Conservation (phyloP, 2,113 vertebrate species). For the Salvelinus fontinalis region DNA sequence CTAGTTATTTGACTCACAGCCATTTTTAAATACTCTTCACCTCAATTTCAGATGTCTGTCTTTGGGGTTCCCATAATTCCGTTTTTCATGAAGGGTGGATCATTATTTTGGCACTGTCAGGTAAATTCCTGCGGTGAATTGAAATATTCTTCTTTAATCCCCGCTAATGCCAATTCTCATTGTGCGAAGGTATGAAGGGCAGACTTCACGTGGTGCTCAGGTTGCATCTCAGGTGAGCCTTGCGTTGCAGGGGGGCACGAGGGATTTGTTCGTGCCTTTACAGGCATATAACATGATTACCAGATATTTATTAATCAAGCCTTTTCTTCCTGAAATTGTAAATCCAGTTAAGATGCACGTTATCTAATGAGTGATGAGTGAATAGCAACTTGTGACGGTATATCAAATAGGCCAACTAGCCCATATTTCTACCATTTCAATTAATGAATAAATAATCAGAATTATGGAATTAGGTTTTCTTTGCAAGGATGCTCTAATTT, state of each 20-base stretch:
- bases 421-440: neutral
- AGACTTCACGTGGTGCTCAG: constrained; percentile 47
- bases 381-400: constrained; percentile 2
- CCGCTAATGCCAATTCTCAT: constrained; percentile 52
- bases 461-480: neutral
- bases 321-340: constrained; percentile 4
- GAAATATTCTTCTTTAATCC: constrained; percentile 65
- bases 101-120: constrained; percentile 61
- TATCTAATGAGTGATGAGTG: constrained; percentile 46
- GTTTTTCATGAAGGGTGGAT: constrained; percentile 38
- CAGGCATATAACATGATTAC: constrained; percentile 63
- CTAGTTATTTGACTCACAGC: constrained; percentile 38
- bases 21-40: constrained; percentile 11
- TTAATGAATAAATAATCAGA: neutral
- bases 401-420: neutral
- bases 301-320: constrained; percentile 50
- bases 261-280: constrained; percentile 52
- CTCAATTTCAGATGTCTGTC: constrained; percentile 28
- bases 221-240: constrained; percentile 65
- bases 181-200: constrained; percentile 44
- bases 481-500: neutral
- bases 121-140: constrained; percentile 59
- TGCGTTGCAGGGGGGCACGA: constrained; percentile 32
- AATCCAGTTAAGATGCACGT: constrained; percentile 14
- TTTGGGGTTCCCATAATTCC: constrained; percentile 52